Percentiles rank a stretch among this genome's conserved stretches.
phyloP scores from a whole-genome alignment of 1,140 invertebrate species.

The Triops longicaudatus region DNA sequence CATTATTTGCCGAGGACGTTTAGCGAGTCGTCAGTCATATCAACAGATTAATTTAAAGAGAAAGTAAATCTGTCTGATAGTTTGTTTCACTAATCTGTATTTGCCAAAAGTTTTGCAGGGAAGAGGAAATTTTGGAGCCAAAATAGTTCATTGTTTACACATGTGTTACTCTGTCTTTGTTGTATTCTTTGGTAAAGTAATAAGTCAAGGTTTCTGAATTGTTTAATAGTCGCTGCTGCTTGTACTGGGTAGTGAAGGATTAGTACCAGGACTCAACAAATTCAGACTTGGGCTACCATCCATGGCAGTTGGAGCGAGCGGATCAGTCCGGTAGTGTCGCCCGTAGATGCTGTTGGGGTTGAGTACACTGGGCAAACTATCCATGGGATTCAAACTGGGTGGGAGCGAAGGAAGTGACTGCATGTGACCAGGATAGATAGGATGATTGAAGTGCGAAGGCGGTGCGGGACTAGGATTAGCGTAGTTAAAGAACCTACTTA shows the following conservation, averaged over 20 bases:
- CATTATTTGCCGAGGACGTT: slow-evolving; percentile 55
- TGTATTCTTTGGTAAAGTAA: background rate
- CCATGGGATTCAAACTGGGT: background rate
- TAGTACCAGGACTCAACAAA: background rate
- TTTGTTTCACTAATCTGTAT: too few species aligned
- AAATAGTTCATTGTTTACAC: too few species aligned
- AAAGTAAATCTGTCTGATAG: too few species aligned
- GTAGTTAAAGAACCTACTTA: slow-evolving; percentile 7
- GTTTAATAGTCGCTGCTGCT: background rate
- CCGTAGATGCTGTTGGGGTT: background rate
- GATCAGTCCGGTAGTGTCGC: background rate
- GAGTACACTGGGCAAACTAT: background rate
- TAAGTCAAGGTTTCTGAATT: background rate
- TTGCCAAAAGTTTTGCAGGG: too few species aligned
- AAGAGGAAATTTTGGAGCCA: too few species aligned
- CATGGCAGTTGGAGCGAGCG: background rate
- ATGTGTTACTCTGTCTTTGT: background rate
- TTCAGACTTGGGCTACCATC: background rate
- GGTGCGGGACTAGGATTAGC: background rate
- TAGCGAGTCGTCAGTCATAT: slow-evolving; percentile 34
- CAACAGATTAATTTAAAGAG: background rate
- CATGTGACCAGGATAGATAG: background rate
- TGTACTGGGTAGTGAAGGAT: slow-evolving; percentile 6
- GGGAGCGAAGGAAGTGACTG: background rate
- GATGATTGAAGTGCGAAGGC: background rate